phyloP scores from a whole-genome alignment of 2,113 vertebrate genomes.

The Aix galericulata region DNA sequence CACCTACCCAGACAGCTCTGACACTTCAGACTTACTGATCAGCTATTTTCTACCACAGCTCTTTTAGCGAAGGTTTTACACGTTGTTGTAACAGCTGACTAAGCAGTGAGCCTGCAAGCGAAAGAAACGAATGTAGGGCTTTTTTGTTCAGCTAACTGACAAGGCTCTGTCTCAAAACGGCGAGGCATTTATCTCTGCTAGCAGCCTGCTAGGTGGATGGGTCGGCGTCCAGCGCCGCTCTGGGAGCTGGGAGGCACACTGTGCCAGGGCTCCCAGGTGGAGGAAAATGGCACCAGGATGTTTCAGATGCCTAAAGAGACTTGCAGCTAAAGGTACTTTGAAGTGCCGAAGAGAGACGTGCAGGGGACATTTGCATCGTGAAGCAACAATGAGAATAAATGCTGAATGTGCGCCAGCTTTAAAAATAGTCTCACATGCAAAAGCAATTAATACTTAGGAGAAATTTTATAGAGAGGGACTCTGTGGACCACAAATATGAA shows the following conservation, averaged over 20 bases:
- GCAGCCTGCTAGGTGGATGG: background rate
- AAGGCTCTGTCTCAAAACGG: background rate
- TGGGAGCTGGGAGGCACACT: background rate
- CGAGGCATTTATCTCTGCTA: background rate
- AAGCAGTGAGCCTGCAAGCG: conserved; percentile 24
- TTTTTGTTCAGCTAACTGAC: background rate
- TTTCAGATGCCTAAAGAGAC: background rate
- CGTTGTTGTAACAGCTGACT: conserved; percentile 54
- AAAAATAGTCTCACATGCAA: background rate
- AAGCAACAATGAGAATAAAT: background rate
- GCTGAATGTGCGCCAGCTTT: background rate
- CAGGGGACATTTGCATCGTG: background rate
- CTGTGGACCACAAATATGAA: background rate
- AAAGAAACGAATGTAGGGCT: conserved; percentile 23
- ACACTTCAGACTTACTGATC: conserved; percentile 77
- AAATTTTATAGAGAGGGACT: background rate
- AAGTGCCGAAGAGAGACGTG: background rate
- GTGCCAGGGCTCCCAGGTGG: background rate
- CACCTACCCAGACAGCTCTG: conserved; percentile 82
- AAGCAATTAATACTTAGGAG: background rate
- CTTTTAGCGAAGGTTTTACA: conserved; percentile 57
- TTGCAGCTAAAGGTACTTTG: background rate
- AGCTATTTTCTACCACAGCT: conserved; percentile 80
- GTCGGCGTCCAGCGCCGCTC: background rate
- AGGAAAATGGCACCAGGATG: background rate